Conservation (phyloP, 1,140 invertebrate genomes). For the Aphaenogaster rudis region DNA sequence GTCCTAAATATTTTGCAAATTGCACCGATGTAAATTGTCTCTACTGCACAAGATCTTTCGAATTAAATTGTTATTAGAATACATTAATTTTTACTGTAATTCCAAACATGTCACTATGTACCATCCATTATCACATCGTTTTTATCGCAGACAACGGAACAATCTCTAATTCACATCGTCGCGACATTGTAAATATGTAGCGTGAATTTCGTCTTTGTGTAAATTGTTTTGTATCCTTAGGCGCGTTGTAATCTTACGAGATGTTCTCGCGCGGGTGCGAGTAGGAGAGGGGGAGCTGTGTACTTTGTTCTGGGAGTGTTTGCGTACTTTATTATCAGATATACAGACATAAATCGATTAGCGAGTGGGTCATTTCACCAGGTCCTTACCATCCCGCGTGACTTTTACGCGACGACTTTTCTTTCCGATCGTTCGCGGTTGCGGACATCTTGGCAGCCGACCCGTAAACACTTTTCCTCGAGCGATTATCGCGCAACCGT, state of each 20-base stretch:
- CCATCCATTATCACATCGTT: neutral
- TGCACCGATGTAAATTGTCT: neutral
- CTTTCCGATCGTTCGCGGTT: conserved; percentile 32
- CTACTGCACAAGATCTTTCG: neutral
- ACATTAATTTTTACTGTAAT: neutral
- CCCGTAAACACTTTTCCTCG: conserved; percentile 28
- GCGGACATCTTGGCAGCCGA: conserved; percentile 35
- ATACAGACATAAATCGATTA: conserved; percentile 34
- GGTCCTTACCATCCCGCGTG: conserved; percentile 27
- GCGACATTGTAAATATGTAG: neutral
- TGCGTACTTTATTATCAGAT: conserved; percentile 58
- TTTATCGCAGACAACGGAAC: neutral
- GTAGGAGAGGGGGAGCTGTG: conserved; percentile 4
- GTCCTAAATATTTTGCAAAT: neutral
- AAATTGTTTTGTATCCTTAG: conserved; percentile 12
- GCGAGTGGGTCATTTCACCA: conserved; percentile 37
- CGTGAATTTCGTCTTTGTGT: conserved; percentile 35
- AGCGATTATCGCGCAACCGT: conserved; percentile 56
- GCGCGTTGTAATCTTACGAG: conserved; percentile 18
- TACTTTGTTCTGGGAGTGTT: conserved; percentile 28
- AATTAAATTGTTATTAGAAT: neutral
- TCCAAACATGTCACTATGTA: neutral
- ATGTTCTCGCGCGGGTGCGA: neutral
- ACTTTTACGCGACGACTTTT: conserved; percentile 44
- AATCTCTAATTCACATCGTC: neutral